A percentile compares a stretch with the other conserved stretches of the same genome.
Evolutionary conservation across 2,888 invertebrate species (phyloP).

Genomic region (Xestia xanthographa): DNA sequence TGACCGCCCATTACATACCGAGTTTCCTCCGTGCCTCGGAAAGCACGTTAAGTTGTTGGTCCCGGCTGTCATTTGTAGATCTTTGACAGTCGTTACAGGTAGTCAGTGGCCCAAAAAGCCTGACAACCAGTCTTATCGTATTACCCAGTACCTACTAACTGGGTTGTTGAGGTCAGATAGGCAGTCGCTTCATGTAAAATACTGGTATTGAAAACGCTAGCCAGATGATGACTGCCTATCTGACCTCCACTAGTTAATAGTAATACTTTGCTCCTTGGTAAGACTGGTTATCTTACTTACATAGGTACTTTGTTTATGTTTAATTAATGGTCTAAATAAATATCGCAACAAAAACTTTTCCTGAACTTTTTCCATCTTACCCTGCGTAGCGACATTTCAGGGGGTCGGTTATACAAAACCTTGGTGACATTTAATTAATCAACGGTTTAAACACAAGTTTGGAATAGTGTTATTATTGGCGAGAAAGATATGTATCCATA

Average conservation of each 20-base stretch:
- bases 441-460: background rate
- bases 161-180: no score
- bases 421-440: constrained; percentile 47
- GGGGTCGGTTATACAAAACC: constrained; percentile 43
- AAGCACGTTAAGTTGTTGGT: no score
- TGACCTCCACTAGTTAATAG: background rate
- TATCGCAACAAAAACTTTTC: constrained; percentile 72
- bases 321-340: constrained; percentile 83
- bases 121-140: no score
- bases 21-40: no score
- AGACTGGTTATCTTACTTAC: constrained; percentile 15
- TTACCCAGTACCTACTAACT: no score
- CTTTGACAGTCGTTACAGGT: no score
- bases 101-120: no score
- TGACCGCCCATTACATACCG: no score
- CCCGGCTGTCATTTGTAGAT: no score
- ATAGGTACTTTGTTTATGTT: constrained; percentile 62
- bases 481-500: background rate
- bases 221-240: no score
- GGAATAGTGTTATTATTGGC: background rate
- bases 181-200: no score
- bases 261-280: background rate
- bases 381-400: constrained; percentile 68
- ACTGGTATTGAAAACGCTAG: no score
- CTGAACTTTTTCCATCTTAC: constrained; percentile 80